Evolutionary conservation across 2,888 invertebrate genomes (phyloP).

Genomic region (Leuctra nigra): DNA sequence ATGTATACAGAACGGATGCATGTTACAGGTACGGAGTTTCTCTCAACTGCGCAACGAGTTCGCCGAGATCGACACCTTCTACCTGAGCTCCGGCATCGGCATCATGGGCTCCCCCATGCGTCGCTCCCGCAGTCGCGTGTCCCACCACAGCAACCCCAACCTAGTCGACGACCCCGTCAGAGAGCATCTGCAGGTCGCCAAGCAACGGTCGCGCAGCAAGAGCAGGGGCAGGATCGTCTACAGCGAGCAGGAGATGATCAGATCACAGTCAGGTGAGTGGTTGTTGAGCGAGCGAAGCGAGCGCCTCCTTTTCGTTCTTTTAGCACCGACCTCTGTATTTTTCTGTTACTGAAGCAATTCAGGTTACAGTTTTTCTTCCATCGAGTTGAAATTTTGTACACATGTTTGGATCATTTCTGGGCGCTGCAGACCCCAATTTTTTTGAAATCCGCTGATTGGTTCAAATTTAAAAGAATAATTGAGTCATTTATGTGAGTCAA

Average conservation of each 20-base stretch:
- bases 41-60: slow-evolving; percentile 90
- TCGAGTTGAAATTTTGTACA: too few relatives aligned
- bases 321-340: too few relatives aligned
- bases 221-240: slow-evolving; percentile 78
- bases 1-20: too few relatives aligned
- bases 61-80: slow-evolving; percentile 86
- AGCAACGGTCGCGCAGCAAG: slow-evolving; percentile 69
- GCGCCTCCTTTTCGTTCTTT: too few relatives aligned
- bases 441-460: too few relatives aligned
- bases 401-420: too few relatives aligned
- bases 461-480: too few relatives aligned
- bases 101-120: slow-evolving; percentile 54
- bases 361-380: too few relatives aligned
- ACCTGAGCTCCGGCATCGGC: slow-evolving; percentile 54
- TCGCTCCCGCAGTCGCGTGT: slow-evolving; percentile 57
- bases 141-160: slow-evolving; percentile 32
- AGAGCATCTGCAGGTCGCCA: slow-evolving; percentile 33
- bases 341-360: too few relatives aligned
- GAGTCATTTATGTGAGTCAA: too few relatives aligned
- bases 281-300: too few relatives aligned
- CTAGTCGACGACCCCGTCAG: slow-evolving; percentile 29
- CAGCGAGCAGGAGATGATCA: slow-evolving; percentile 46
- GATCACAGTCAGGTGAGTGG: slow-evolving; percentile 16
- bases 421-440: too few relatives aligned
- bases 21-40: slow-evolving; percentile 82